These are phyloP conservation scores for Cosmia pyralina DNA, from an alignment of 2,888 invertebrate species.

Conservation along the genomic window DNA sequence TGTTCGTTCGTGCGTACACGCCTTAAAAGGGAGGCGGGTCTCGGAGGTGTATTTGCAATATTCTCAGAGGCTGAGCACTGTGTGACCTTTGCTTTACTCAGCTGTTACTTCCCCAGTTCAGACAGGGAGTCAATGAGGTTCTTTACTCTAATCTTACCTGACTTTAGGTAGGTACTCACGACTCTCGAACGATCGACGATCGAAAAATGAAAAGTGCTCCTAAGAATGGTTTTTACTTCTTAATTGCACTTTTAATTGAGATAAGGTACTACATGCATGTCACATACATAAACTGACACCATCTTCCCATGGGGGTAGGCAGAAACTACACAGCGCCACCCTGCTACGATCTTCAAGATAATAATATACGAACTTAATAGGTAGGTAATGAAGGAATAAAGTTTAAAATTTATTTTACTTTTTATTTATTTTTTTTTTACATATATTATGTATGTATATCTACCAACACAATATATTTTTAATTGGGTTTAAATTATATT, in stretches of 20 bases:
- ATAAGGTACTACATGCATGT: not conserved
- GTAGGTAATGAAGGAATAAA: not conserved
- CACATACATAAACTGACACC: not conserved
- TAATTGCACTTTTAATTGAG: not conserved
- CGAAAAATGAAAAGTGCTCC: not conserved
- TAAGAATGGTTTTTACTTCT: not conserved
- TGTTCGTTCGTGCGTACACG: no score
- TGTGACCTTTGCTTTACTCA: conserved; percentile 13
- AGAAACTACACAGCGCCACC: not conserved
- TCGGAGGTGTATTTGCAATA: conserved; percentile 7
- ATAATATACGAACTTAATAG: not conserved
- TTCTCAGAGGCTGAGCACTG: not conserved
- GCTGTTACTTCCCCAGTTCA: not conserved
- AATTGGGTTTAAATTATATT: conserved; percentile 20
- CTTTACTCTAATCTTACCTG: not conserved
- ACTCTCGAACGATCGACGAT: not conserved
- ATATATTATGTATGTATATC: no score
- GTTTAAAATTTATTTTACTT: not conserved
- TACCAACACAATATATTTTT: not conserved
- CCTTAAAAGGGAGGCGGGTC: not conserved
- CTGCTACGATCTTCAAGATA: not conserved
- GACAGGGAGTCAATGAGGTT: not conserved
- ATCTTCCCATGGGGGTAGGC: not conserved
- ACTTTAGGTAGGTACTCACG: not conserved
- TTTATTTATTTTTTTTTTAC: no score